Evolutionary conservation across 1,140 invertebrate genomes (phyloP).

Genomic region (Drosophila novamexicana): DNA sequence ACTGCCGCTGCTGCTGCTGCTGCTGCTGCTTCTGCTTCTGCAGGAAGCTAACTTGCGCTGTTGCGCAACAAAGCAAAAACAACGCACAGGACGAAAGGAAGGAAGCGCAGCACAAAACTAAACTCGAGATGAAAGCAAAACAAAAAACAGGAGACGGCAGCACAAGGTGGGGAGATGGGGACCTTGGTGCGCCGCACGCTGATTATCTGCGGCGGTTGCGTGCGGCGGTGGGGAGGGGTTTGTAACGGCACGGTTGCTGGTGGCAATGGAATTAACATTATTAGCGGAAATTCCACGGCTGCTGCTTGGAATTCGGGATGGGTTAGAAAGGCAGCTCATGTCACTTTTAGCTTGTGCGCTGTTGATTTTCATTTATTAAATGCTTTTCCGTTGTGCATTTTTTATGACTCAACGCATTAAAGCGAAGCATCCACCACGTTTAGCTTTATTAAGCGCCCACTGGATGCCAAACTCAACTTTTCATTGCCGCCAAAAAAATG

Average conservation of each 20-base stretch:
- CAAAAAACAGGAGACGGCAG: conserved; percentile 41
- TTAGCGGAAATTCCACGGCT: conserved; percentile 73
- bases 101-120: conserved; percentile 68
- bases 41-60: conserved; percentile 22
- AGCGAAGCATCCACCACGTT: conserved; percentile 1
- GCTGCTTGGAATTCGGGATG: background rate
- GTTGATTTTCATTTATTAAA: conserved; percentile 67
- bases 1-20: background rate
- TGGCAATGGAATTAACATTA: conserved; percentile 82
- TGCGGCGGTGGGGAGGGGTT: background rate
- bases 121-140: conserved; percentile 79
- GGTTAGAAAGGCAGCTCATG: conserved; percentile 19
- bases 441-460: conserved; percentile 10
- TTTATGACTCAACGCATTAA: conserved; percentile 39
- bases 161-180: conserved; percentile 10
- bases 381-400: conserved; percentile 51
- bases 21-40: background rate
- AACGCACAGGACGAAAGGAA: conserved; percentile 18
- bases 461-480: background rate
- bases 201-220: conserved; percentile 66
- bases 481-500: conserved; percentile 15
- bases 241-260: conserved; percentile 16
- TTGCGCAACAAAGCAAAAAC: conserved; percentile 44
- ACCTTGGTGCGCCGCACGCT: conserved; percentile 20
- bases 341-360: conserved; percentile 58